A percentile compares a stretch with the other conserved stretches of the same genome.
Conservation (phyloP, 2,888 invertebrate genomes). For the Hemaris fuciformis region DNA sequence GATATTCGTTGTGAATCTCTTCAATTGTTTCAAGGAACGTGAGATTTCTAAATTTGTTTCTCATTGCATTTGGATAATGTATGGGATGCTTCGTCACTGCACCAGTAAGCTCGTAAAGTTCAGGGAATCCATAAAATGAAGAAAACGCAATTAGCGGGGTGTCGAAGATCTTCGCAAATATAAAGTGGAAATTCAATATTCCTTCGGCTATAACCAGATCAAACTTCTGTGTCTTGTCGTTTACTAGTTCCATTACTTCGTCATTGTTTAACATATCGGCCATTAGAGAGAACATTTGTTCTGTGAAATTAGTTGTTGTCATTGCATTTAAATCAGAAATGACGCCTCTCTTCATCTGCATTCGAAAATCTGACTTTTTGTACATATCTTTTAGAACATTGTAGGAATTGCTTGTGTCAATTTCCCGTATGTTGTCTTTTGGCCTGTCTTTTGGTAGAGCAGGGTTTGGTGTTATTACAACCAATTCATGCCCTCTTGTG, state of each 20-base stretch:
- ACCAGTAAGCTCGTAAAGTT: conserved; percentile 31
- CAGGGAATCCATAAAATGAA: conserved; percentile 27
- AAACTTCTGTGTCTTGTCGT: conserved; percentile 36
- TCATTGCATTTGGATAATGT: conserved; percentile 25
- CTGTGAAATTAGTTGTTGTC: conserved; percentile 9
- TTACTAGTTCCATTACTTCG: conserved; percentile 28
- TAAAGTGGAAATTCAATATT: conserved; percentile 25
- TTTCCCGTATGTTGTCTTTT: not conserved
- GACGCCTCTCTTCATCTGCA: conserved; percentile 22
- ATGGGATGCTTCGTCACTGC: conserved; percentile 32
- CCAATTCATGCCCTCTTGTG: conserved; percentile 60
- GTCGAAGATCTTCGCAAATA: conserved; percentile 34
- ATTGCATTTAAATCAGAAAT: conserved; percentile 18
- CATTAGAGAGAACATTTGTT: no score
- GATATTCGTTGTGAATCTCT: conserved; percentile 28
- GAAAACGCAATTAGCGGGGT: conserved; percentile 37
- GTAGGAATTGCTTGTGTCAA: not conserved
- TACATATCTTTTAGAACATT: not conserved
- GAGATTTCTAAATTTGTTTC: conserved; percentile 26
- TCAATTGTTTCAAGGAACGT: conserved; percentile 26
- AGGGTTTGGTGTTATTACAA: conserved; percentile 58
- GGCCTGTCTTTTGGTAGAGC: conserved; percentile 33
- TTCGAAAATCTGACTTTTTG: not conserved
- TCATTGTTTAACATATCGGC: conserved; percentile 20
- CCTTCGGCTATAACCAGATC: conserved; percentile 41